phyloP scores from a whole-genome alignment of 2,797 vertebrate species.

The Gouania willdenowi region DNA sequence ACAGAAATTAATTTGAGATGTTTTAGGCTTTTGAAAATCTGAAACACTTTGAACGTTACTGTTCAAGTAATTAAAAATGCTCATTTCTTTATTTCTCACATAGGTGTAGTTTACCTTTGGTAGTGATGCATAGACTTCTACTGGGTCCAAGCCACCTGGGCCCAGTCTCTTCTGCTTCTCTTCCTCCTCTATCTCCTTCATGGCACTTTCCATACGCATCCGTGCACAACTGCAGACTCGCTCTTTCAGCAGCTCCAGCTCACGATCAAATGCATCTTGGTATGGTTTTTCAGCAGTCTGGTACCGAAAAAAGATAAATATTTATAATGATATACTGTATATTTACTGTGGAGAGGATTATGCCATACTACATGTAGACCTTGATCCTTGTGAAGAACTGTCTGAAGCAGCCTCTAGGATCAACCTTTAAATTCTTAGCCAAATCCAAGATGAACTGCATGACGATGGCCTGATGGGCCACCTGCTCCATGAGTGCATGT shows the following conservation, averaged over 20 bases:
- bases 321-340: neutral
- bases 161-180: constrained; percentile 80
- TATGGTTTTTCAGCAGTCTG: constrained; percentile 85
- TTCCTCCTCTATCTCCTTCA: constrained; percentile 84
- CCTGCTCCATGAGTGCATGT: constrained; percentile 87
- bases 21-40: too few species aligned
- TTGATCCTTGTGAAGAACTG: constrained; percentile 90
- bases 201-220: constrained; percentile 75
- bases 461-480: constrained; percentile 90
- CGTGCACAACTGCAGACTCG: constrained; percentile 78
- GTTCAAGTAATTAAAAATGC: too few species aligned
- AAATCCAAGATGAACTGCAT: constrained; percentile 91
- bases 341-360: fast-evolving
- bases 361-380: constrained; percentile 43
- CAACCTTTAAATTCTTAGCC: constrained; percentile 80
- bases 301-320: neutral
- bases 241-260: constrained; percentile 85
- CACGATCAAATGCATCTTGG: constrained; percentile 81
- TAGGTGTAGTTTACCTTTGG: constrained; percentile 61
- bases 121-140: constrained; percentile 83
- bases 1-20: too few species aligned
- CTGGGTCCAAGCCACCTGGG: constrained; percentile 85
- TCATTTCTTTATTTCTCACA: too few species aligned
- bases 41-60: too few species aligned
- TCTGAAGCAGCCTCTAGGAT: constrained; percentile 86